Base-by-base conservation (phyloP, 2,113 vertebrate genomes). In the Cynopterus brachyotis region DNA sequence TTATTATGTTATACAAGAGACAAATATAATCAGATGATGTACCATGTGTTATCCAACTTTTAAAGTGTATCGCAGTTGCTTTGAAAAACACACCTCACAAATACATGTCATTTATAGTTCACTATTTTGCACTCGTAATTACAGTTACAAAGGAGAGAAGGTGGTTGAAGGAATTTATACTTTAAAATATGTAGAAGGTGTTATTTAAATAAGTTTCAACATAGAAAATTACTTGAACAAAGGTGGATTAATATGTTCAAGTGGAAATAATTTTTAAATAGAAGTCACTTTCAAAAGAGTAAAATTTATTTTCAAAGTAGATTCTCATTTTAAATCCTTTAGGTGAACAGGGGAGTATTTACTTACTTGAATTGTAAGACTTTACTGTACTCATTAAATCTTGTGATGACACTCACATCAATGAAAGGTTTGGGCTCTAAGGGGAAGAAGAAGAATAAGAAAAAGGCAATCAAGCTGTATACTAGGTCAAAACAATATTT, bases 281-380 rank as follows among this genome's bases (percentile, higher is more conserved):
- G 7, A 89, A 91, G 50, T 67, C 16, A 91, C 28, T 89, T 87
- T 72, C 59, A 88, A 86, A 85, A 35, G 16, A 97, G 17, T 42
- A 76, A 66, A 66, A 83, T 60, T 62, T 40, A 84, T 32, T 94
- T 88, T 90, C 81, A 83, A 87, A 89, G 62, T 37, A 40, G 50
- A 82, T 26, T 75, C 28, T 66, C 6, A 57, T 55, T 95, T 95
- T 69, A 75, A 94, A 90, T 81, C 75, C 60, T 86, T 37, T n/a
- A 76, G 20, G 17, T 24, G 57, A 45, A 50, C 2, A 87, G n/a
- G 32, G 24, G 26, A 85, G 66, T 55, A 13, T 97, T 66, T 89
- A 99, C 99, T 99, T 98, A 99, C 99, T 99, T 99, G 98, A 99
- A 99, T 92, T 99, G 99, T 97, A 99, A 98, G 47, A 99, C 99